Percentiles rank a stretch among this genome's conserved stretches.
phyloP scores from a whole-genome alignment of 1,140 invertebrate genomes.

The Pemphigus obesinymphae region DNA sequence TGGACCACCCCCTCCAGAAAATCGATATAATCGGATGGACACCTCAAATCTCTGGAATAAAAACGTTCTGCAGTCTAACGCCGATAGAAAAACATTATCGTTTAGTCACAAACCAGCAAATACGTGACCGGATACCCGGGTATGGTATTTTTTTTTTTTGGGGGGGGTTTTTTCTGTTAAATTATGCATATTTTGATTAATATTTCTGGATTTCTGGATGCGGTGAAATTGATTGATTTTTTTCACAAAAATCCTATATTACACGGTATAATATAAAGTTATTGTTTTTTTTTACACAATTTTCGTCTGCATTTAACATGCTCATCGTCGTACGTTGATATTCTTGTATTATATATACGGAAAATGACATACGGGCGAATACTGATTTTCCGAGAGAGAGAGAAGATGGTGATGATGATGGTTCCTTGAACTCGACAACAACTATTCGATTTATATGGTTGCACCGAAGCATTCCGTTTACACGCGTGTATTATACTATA shows the following conservation, averaged over 20 bases:
- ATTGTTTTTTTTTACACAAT: background rate
- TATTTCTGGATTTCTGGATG: background rate
- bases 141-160: background rate
- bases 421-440: background rate
- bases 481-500: too few relatives aligned
- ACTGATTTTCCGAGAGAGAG: background rate
- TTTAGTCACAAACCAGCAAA: too few relatives aligned
- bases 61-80: too few relatives aligned
- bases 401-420: too few relatives aligned
- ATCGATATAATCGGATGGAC: too few relatives aligned
- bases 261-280: too few relatives aligned
- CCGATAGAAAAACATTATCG: too few relatives aligned
- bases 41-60: too few relatives aligned
- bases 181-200: background rate
- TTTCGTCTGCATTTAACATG: background rate
- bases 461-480: background rate
- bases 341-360: background rate
- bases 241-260: background rate
- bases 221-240: background rate
- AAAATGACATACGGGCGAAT: background rate
- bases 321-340: background rate
- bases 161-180: too few relatives aligned
- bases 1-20: too few relatives aligned
- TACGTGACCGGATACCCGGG: background rate
- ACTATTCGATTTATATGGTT: background rate